A percentile compares a stretch with the other conserved stretches of the same genome.
Evolutionary conservation across 2,888 invertebrate species (phyloP).

Genomic region (Atethmia centrago): DNA sequence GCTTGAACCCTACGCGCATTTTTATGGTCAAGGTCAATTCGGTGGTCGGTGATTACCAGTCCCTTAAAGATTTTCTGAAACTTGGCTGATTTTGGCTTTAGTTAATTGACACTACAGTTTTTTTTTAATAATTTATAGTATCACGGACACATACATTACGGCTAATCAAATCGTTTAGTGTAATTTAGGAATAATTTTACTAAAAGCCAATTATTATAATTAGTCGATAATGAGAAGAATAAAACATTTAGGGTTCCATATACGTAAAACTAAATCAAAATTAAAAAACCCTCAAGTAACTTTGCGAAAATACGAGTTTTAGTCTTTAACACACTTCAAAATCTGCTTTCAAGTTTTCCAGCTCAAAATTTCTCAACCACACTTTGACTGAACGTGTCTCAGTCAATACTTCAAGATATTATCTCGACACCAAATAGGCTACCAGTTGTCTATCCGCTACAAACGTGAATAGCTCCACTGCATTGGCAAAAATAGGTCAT

Average conservation of each 20-base stretch:
- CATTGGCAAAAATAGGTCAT: constrained; percentile 61
- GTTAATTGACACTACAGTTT: background rate
- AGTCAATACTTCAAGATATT: constrained; percentile 46
- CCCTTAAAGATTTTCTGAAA: background rate
- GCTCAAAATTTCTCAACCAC: background rate
- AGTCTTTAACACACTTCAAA: background rate
- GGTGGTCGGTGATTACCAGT: too few relatives aligned
- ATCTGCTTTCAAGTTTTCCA: background rate
- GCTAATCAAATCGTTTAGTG: constrained; percentile 44
- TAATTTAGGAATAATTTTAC: constrained; percentile 41
- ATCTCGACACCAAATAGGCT: constrained; percentile 49
- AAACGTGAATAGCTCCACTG: constrained; percentile 47
- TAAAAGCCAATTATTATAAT: constrained; percentile 49
- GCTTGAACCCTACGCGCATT: too few relatives aligned
- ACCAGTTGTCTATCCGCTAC: constrained; percentile 42
- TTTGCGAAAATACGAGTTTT: background rate
- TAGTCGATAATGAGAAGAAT: constrained; percentile 32
- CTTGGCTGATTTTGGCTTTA: background rate
- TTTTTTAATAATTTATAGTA: background rate
- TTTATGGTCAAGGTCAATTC: too few relatives aligned
- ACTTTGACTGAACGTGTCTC: constrained; percentile 6
- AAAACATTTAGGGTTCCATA: constrained; percentile 43
- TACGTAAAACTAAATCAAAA: background rate
- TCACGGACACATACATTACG: background rate
- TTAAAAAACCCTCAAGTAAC: too few relatives aligned